Percentiles rank a stretch among this genome's conserved stretches.
These are phyloP conservation scores for Poeciliopsis retropinna DNA, from an alignment of 2,113 vertebrate genomes.

Conservation along the genomic window DNA sequence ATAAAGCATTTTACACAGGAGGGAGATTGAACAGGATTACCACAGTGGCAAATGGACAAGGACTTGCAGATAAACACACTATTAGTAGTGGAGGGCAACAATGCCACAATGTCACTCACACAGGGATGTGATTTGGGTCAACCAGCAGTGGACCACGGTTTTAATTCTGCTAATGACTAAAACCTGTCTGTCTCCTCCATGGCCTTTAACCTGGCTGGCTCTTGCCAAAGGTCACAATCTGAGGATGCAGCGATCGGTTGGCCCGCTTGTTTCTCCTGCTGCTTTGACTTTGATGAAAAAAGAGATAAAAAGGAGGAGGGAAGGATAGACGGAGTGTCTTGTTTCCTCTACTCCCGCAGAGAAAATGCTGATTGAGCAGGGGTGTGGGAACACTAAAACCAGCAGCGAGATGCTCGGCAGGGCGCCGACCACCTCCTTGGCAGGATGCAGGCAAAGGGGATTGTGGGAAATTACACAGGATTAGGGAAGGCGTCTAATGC, in stretches of 20 bases:
- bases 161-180: constrained; percentile 67
- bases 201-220: constrained; percentile 1
- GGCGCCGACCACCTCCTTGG: constrained; percentile 75
- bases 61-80: constrained; percentile 36
- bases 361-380: constrained; percentile 64
- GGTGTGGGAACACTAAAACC: constrained; percentile 77
- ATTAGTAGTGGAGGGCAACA: constrained; percentile 35
- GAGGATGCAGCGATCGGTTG: constrained; percentile 40
- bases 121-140: constrained; percentile 63
- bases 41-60: constrained; percentile 44
- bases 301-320: constrained; percentile 59
- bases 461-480: constrained; percentile 83
- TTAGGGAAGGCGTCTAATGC: constrained; percentile 76
- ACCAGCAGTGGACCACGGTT: constrained; percentile 43
- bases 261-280: constrained; percentile 36
- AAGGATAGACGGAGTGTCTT: constrained; percentile 44
- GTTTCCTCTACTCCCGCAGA: constrained; percentile 57
- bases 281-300: constrained; percentile 49
- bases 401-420: constrained; percentile 70
- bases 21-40: constrained; percentile 69
- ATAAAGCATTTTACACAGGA: constrained; percentile 73
- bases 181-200: constrained; percentile 50
- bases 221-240: constrained; percentile 35
- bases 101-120: constrained; percentile 46
- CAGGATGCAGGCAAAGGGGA: constrained; percentile 77